Conservation (phyloP, 2,113 vertebrate genomes). For the Delphinapterus leucas region DNA sequence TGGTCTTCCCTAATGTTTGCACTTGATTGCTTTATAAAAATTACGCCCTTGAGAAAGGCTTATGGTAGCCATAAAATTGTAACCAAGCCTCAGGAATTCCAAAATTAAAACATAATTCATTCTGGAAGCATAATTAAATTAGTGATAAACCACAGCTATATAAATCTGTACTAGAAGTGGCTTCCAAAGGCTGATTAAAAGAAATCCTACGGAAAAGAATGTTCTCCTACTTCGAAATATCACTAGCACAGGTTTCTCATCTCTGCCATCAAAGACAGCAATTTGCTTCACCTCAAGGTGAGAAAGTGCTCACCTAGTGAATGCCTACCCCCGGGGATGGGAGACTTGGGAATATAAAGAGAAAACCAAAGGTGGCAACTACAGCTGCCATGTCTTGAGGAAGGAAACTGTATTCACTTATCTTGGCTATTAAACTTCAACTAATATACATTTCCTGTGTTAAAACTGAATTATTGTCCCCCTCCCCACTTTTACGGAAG, state of each 20-base stretch:
- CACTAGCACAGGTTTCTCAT: neutral
- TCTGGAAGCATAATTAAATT: constrained; percentile 36
- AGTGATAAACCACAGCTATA: neutral
- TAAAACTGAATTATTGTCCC: neutral
- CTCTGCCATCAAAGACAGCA: neutral
- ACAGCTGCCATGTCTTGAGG: neutral
- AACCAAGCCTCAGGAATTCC: neutral
- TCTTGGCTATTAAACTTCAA: neutral
- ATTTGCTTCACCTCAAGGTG: neutral
- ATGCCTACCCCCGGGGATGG: neutral
- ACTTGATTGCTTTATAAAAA: constrained; percentile 60
- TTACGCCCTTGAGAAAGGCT: constrained; percentile 33
- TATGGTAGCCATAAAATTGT: constrained; percentile 13
- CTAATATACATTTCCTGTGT: neutral
- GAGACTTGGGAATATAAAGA: rapidly evolving
- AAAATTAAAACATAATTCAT: constrained; percentile 44
- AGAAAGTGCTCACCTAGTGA: neutral
- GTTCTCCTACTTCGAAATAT: neutral
- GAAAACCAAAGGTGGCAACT: neutral
- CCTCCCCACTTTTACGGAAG: neutral
- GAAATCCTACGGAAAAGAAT: neutral
- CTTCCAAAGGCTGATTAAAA: neutral
- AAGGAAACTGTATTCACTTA: neutral
- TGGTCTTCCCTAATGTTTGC: constrained; percentile 26
- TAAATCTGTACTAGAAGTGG: neutral